Conservation (phyloP, 2,797 vertebrate genomes). For the Hemibagrus guttatus region DNA sequence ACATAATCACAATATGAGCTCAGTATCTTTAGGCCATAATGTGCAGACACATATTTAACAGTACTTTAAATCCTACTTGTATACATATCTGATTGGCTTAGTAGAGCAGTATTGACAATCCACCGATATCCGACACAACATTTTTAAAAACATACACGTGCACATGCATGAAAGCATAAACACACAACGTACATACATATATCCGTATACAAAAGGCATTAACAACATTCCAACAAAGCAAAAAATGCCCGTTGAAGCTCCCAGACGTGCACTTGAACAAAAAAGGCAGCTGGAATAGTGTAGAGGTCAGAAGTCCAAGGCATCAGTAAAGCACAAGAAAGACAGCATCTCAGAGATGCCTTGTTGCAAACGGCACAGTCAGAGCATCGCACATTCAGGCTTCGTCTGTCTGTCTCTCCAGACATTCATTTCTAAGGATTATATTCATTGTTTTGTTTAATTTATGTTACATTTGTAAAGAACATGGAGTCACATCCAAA, state of each 20-base stretch:
- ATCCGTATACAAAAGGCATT: not conserved
- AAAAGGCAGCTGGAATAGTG: constrained; percentile 29
- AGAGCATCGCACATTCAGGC: constrained; percentile 20
- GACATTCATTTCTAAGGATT: not conserved
- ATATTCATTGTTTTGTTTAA: not conserved
- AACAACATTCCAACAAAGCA: not conserved
- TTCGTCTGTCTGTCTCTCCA: not conserved
- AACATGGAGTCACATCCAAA: not conserved
- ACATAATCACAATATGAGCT: not conserved
- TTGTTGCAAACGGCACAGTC: constrained; percentile 23
- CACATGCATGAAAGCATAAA: constrained; percentile 21
- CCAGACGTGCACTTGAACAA: not conserved
- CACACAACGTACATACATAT: not conserved
- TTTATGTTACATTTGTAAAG: not conserved
- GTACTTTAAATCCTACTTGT: not conserved
- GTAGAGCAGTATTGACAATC: not conserved
- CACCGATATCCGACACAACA: not conserved
- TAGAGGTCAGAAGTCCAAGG: constrained; percentile 17
- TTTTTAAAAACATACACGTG: not conserved
- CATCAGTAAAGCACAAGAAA: constrained; percentile 36
- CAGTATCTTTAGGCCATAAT: not conserved
- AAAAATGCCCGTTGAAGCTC: not conserved
- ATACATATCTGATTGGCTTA: constrained; percentile 13
- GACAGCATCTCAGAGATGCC: constrained; percentile 12
- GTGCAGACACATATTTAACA: not conserved